phyloP scores from a whole-genome alignment of 2,888 invertebrate genomes.

The Drosophila suboccidentalis region DNA sequence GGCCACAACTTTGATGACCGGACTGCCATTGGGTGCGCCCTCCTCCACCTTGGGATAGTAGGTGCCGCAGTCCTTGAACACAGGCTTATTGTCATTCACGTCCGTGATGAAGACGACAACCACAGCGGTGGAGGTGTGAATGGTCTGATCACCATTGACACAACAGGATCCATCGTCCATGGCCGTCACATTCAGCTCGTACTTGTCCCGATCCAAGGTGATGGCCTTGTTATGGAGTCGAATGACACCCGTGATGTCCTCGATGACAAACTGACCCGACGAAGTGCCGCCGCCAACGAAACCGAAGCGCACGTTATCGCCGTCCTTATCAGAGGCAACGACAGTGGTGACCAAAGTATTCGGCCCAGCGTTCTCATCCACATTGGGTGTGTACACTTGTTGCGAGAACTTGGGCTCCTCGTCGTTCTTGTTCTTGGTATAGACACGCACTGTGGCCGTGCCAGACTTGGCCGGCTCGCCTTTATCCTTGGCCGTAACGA shows the following conservation, averaged over 20 bases:
- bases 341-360: conserved; percentile 98
- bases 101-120: conserved; percentile 98
- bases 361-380: conserved; percentile 97
- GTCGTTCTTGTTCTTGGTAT: conserved; percentile 99
- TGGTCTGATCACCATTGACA: conserved; percentile 93
- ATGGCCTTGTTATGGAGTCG: conserved; percentile 95
- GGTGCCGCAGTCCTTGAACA: conserved; percentile 96
- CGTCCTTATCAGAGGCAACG: conserved; percentile 98
- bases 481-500: conserved; percentile 97
- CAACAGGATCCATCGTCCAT: conserved; percentile 99
- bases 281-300: conserved; percentile 96
- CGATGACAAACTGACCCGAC: conserved; percentile 97
- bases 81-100: conserved; percentile 98
- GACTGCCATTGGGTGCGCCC: conserved; percentile 96
- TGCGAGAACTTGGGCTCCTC: conserved; percentile 98
- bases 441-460: conserved; percentile 96
- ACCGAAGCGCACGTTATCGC: conserved; percentile 97
- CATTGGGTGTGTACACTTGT: conserved; percentile 98
- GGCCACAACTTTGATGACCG: conserved; percentile 96
- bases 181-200: conserved; percentile 98
- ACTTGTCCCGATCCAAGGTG: conserved; percentile 95
- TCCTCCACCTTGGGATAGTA: conserved; percentile 98
- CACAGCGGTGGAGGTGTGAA: conserved; percentile 97
- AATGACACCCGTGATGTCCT: conserved; percentile 97
- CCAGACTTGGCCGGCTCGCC: conserved; percentile 97